Base-by-base conservation (phyloP, 1,140 invertebrate genomes). In the Apis florea region DNA sequence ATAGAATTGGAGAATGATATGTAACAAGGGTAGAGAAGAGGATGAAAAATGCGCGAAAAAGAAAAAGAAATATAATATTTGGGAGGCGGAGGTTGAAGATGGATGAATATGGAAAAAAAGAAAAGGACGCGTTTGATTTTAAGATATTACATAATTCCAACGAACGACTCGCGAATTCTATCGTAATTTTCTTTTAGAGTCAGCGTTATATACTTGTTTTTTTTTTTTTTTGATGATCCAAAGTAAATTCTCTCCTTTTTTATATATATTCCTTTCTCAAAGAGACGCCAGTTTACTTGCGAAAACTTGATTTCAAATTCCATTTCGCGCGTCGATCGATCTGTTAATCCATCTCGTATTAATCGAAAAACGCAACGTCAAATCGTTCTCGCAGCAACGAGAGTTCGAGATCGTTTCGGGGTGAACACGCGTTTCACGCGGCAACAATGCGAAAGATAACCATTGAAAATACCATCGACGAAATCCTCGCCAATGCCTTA, bases 221-320 rank as follows among this genome's bases (percentile, higher is more conserved):
- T 26, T 61, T 61, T 61, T n/a, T 24, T 24, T n/a, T 61, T 6
- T n/a, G 12, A 24, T 24, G 0, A 24, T 13, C 24, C 53, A 3
- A 67, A 47, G 64, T 67, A 40, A 21, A 24, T 47, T 24, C 19
- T 12, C 12, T n/a, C 13, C 13, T 17, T 24, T 24, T n/a, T 15
- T 61, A n/a, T 61, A 8, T 61, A 24, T 26, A 5, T 17, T 24
- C 2, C 40, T n/a, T 0, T 11, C 21, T 21, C 21, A 19, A 0
- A 8, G 1, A 12, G 1, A 11, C 2, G 1, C 12, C 53, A 40
- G 26, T 67, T 49, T 31, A 69, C 47, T 58, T 58, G 24, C 40
- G 64, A 69, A 70, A 78, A 51, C 40, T 69, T 78, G 47, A 78
- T 70, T 70, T 59, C 66, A 2, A 17, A 70, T 59, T 70, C 75